Evolutionary conservation across 2,888 invertebrate genomes (phyloP).

Genomic region (Rhopalosiphum nymphaeae): DNA sequence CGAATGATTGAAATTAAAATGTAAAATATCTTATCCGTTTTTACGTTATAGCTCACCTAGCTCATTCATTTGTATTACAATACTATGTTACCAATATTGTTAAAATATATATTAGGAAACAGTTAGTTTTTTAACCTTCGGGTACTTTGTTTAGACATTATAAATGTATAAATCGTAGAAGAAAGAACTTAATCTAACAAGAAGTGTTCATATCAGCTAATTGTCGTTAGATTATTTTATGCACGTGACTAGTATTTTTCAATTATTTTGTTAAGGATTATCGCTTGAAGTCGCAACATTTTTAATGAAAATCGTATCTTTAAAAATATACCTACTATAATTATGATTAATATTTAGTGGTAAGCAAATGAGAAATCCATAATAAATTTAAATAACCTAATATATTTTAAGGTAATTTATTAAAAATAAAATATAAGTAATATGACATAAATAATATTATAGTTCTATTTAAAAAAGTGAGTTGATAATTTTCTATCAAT

Average conservation of each 20-base stretch:
- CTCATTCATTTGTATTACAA: not conserved
- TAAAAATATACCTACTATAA: not conserved
- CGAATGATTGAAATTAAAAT: not conserved
- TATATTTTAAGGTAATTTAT: not conserved
- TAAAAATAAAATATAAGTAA: not conserved
- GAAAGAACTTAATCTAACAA: not conserved
- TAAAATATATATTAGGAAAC: not conserved
- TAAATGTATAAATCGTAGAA: not conserved
- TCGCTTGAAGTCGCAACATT: not conserved
- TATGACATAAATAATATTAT: not conserved
- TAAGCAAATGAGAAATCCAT: not conserved
- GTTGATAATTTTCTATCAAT: not conserved
- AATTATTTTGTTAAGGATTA: not conserved
- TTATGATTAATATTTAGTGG: not conserved
- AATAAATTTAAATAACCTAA: not conserved
- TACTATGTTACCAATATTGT: not conserved
- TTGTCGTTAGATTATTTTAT: slow-evolving; percentile 17
- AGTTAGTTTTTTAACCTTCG: slow-evolving; percentile 15
- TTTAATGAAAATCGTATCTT: not conserved
- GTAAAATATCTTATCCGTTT: not conserved
- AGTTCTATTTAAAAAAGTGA: not conserved
- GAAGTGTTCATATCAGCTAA: slow-evolving; percentile 6
- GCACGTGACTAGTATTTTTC: not conserved
- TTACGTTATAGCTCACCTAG: not conserved
- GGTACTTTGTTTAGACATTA: not conserved